Evolutionary conservation across 2,113 vertebrate species (phyloP).

Genomic region (Ovis canadensis): DNA sequence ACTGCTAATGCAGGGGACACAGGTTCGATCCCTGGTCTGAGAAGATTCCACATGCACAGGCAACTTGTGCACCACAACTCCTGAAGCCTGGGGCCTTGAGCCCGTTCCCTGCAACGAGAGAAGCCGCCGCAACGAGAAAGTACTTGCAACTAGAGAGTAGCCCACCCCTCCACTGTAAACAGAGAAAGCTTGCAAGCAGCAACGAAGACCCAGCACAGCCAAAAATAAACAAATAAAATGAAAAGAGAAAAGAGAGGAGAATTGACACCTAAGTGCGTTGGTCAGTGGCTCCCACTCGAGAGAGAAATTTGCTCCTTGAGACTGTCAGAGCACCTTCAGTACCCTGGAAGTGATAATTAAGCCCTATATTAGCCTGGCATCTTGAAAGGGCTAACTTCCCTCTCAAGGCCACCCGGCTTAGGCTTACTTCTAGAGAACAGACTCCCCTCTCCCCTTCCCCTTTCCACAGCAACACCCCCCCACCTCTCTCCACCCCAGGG

Average conservation of each 20-base stretch:
- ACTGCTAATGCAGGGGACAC: neutral
- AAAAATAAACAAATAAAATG: neutral
- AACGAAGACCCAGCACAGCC: neutral
- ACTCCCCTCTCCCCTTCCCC: neutral
- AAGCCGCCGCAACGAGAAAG: neutral
- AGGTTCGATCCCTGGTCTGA: neutral
- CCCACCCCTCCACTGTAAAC: neutral
- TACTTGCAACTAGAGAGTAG: neutral
- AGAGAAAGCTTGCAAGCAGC: neutral
- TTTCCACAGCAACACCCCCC: neutral
- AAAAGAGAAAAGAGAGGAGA: neutral
- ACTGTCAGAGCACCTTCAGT: neutral
- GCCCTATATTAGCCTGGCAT: neutral
- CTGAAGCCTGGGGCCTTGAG: neutral
- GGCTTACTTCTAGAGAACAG: neutral
- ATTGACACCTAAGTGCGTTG: neutral
- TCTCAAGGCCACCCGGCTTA: neutral
- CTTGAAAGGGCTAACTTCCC: slow-evolving; percentile 30
- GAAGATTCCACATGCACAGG: neutral
- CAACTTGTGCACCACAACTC: neutral
- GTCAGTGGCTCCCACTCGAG: neutral
- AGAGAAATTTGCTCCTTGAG: neutral
- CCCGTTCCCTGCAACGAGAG: neutral
- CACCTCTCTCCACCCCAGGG: neutral
- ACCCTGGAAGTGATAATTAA: slow-evolving; percentile 23